phyloP scores from a whole-genome alignment of 2,113 vertebrate genomes.

The Enhydra lutris region DNA sequence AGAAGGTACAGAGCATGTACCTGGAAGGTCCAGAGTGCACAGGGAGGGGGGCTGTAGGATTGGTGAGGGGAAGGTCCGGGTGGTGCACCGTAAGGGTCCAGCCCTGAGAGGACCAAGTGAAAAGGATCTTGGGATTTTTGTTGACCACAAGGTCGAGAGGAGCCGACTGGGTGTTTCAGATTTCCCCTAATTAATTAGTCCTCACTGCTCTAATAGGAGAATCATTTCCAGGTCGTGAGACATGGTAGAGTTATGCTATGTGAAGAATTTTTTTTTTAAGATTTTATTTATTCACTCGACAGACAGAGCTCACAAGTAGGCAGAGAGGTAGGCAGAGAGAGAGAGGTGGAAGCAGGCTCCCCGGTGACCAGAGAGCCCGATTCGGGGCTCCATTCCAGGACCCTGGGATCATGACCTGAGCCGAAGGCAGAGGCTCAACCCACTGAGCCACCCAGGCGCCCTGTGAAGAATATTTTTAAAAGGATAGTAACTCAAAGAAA shows the following conservation, averaged over 20 bases:
- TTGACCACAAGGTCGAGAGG: neutral
- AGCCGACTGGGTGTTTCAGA: neutral
- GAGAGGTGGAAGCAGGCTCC: no score
- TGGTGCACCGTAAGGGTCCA: neutral
- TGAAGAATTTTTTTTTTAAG: no score
- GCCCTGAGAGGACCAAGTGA: neutral
- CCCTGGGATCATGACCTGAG: no score
- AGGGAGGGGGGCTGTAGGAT: neutral
- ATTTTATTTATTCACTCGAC: no score
- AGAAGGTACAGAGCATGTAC: neutral
- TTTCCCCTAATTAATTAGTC: neutral
- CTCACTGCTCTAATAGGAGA: neutral
- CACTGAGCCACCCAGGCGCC: no score
- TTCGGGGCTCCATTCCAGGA: no score
- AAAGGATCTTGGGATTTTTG: neutral
- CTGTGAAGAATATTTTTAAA: neutral
- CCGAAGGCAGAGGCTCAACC: no score
- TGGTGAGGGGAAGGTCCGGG: neutral
- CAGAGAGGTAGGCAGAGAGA: no score
- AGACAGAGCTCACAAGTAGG: no score
- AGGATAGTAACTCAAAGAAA: neutral
- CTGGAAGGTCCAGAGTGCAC: neutral
- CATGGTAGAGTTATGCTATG: neutral
- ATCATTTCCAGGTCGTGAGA: neutral
- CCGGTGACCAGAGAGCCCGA: no score